These are phyloP conservation scores for Megalurothrips usitatus DNA, from an alignment of 2,888 invertebrate species.

Conservation along the genomic window DNA sequence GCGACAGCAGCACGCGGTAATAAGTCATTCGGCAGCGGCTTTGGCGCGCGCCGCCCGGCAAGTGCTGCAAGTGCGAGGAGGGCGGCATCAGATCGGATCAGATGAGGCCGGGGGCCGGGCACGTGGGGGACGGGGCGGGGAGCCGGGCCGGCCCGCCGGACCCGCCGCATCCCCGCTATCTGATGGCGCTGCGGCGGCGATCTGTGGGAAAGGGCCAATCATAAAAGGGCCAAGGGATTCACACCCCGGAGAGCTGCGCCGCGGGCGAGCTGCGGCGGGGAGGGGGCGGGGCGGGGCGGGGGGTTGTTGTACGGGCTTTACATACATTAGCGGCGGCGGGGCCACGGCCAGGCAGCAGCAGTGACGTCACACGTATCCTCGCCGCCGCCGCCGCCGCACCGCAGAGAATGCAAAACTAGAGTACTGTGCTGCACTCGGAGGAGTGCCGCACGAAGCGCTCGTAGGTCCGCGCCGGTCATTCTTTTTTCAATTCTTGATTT, in stretches of 20 bases:
- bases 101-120: not conserved
- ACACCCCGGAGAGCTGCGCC: not conserved
- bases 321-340: not conserved
- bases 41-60: not conserved
- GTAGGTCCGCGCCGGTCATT: too few relatives aligned
- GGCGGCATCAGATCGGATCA: too few relatives aligned
- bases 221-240: constrained; percentile 8
- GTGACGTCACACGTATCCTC: too few relatives aligned
- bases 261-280: not conserved
- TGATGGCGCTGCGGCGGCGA: not conserved
- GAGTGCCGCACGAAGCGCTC: too few relatives aligned
- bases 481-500: too few relatives aligned
- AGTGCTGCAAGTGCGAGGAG: not conserved
- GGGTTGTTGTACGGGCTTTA: not conserved
- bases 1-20: not conserved
- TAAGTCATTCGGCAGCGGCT: too few relatives aligned
- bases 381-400: too few relatives aligned
- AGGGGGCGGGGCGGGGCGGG: not conserved
- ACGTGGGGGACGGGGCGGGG: not conserved
- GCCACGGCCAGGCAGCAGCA: too few relatives aligned
- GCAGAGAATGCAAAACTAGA: too few relatives aligned
- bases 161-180: not conserved
- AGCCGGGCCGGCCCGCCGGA: not conserved
- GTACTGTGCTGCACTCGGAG: too few relatives aligned
- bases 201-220: constrained; percentile 16